These are phyloP conservation scores for Neoascia interrupta DNA, from an alignment of 2,888 invertebrate genomes.

Conservation along the genomic window DNA sequence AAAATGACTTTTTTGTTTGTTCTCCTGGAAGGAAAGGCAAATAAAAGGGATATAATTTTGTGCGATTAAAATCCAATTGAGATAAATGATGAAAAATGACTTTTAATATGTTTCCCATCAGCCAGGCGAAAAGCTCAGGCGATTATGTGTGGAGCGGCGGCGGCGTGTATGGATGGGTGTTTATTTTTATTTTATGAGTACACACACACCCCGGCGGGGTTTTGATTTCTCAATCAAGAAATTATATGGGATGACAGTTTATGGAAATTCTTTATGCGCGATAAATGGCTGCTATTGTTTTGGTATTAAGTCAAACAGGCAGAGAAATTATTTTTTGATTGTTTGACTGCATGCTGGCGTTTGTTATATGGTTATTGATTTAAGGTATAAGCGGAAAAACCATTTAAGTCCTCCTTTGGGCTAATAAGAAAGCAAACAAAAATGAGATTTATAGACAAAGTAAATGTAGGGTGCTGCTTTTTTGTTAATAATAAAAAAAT, in stretches of 20 bases:
- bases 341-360: conserved; percentile 3
- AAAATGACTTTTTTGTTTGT: conserved; percentile 33
- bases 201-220: conserved; percentile 18
- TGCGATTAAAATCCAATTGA: conserved; percentile 69
- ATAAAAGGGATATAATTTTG: conserved; percentile 69
- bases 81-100: conserved; percentile 70
- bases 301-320: conserved; percentile 41
- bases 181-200: background rate
- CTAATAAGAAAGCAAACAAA: too few relatives aligned
- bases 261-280: conserved; percentile 57
- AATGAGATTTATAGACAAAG: too few relatives aligned
- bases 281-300: conserved; percentile 62
- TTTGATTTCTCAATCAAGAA: conserved; percentile 67
- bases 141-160: background rate
- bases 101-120: conserved; percentile 67
- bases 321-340: conserved; percentile 26
- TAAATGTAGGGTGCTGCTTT: too few relatives aligned
- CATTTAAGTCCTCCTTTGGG: too few relatives aligned
- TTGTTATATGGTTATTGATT: too few relatives aligned
- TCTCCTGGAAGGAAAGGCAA: conserved; percentile 46
- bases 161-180: conserved; percentile 8
- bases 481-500: too few relatives aligned
- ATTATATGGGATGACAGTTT: conserved; percentile 65
- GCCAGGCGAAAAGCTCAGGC: conserved; percentile 16
- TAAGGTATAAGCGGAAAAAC: too few relatives aligned